Percentiles rank a stretch among this genome's conserved stretches.
These are phyloP conservation scores for Achatina immaculata DNA, from an alignment of 1,140 invertebrate genomes.

Conservation along the genomic window DNA sequence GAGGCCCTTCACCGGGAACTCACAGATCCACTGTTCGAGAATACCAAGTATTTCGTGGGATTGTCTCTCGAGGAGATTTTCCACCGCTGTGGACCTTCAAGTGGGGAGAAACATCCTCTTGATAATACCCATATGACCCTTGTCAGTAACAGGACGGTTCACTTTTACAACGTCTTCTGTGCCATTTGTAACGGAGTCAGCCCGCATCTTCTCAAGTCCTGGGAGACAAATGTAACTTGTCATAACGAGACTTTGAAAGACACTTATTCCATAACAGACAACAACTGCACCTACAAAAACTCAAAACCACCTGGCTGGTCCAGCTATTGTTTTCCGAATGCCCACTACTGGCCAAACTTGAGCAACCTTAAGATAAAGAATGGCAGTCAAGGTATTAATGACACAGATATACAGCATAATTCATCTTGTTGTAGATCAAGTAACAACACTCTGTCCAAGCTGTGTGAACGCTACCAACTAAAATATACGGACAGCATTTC, in stretches of 20 bases:
- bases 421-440: neutral
- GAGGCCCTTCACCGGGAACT: neutral
- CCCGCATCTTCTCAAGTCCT: neutral
- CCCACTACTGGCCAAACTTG: no score
- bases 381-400: neutral
- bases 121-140: neutral
- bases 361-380: neutral
- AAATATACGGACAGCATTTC: neutral
- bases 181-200: conserved; percentile 24
- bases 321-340: neutral
- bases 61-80: neutral
- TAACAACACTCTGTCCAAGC: neutral
- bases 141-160: neutral
- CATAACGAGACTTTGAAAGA: no score
- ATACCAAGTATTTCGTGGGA: neutral
- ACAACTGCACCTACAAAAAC: neutral
- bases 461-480: conserved; percentile 1
- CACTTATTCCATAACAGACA: neutral
- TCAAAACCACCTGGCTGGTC: neutral
- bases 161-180: conserved; percentile 32
- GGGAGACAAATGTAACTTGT: neutral
- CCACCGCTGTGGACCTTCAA: neutral
- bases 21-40: neutral
- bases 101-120: neutral
- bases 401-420: neutral